Percentiles rank a stretch among this genome's conserved stretches.
phyloP scores from a whole-genome alignment of 2,888 invertebrate species.

The Microplitis manilae region DNA sequence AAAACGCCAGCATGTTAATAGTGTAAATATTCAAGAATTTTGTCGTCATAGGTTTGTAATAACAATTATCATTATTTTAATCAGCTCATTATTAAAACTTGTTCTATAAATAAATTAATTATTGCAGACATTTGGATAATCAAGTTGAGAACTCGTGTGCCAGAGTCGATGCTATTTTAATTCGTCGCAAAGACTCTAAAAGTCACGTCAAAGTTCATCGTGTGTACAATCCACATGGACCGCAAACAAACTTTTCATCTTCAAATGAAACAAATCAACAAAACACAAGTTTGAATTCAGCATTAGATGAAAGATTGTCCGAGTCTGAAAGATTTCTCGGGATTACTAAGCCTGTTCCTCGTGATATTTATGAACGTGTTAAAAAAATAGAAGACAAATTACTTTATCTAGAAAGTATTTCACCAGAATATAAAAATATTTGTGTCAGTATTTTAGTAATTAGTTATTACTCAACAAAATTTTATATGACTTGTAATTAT shows the following conservation, averaged over 20 bases:
- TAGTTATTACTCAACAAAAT: constrained; percentile 4
- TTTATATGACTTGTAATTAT: neutral
- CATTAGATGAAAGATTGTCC: constrained; percentile 80
- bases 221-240: constrained; percentile 81
- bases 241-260: constrained; percentile 71
- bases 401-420: constrained; percentile 81
- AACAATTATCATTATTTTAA: constrained; percentile 21
- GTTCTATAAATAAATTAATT: neutral
- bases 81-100: constrained; percentile 10
- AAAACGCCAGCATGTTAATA: constrained; percentile 83
- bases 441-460: constrained; percentile 72
- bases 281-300: constrained; percentile 61
- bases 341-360: constrained; percentile 74
- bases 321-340: constrained; percentile 78
- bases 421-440: constrained; percentile 86
- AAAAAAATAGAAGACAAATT: constrained; percentile 84
- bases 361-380: constrained; percentile 79
- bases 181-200: constrained; percentile 82
- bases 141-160: constrained; percentile 80
- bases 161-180: constrained; percentile 81
- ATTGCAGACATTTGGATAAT: constrained; percentile 61
- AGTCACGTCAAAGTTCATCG: constrained; percentile 85
- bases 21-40: constrained; percentile 84
- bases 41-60: constrained; percentile 71
- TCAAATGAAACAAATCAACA: constrained; percentile 37